Conservation (phyloP, 2,797 vertebrate species). For the Myotis myotis region DNA sequence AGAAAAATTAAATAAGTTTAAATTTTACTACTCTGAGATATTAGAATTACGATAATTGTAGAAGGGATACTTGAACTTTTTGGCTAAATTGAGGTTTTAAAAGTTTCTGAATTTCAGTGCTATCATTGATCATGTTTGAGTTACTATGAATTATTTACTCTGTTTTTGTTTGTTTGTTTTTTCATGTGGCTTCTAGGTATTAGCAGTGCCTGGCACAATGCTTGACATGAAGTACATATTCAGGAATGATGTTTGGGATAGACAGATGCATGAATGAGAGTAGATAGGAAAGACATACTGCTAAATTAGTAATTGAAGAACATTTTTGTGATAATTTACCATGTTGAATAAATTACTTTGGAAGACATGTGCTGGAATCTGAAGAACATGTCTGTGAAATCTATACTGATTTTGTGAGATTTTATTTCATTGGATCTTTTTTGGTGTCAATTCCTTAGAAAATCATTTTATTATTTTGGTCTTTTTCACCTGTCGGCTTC, state of each 20-base stretch:
- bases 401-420: constrained; percentile 34
- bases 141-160: neutral
- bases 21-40: constrained; percentile 35
- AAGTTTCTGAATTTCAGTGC: constrained; percentile 28
- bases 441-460: constrained; percentile 23
- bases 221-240: neutral
- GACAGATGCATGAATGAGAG: neutral
- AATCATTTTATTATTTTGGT: constrained; percentile 49
- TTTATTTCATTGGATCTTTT: constrained; percentile 29
- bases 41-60: constrained; percentile 25
- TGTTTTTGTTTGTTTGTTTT: neutral
- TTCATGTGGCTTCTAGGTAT: neutral
- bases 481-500: constrained; percentile 37
- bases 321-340: neutral
- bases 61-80: neutral
- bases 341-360: constrained; percentile 9
- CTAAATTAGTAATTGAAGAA: constrained; percentile 3
- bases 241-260: neutral
- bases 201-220: neutral
- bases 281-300: neutral
- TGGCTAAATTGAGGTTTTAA: constrained; percentile 10
- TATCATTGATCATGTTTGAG: neutral
- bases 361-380: neutral
- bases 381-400: neutral
- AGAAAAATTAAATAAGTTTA: constrained; percentile 23